Conservation (phyloP, 53 echinoderm and acorn worm species). For the Apostichopus leukothele region DNA sequence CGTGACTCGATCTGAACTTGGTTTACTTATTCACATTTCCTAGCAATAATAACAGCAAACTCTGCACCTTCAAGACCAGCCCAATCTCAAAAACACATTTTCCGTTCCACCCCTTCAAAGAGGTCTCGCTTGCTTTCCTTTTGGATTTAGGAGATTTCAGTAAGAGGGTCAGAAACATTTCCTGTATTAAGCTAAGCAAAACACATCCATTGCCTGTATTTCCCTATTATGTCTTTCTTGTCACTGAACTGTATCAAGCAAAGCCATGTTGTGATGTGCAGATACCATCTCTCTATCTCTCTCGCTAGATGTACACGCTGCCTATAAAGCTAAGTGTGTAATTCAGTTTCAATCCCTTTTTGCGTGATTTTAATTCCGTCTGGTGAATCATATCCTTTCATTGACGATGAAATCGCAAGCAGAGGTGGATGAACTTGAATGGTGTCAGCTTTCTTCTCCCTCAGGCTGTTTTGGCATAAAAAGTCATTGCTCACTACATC, state of each 20-base stretch:
- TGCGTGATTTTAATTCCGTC: conserved; percentile 33
- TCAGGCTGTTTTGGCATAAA: conserved; percentile 34
- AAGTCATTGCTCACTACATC: conserved; percentile 23
- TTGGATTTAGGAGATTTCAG: background rate
- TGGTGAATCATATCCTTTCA: conserved; percentile 44
- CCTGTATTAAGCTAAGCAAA: conserved; percentile 34
- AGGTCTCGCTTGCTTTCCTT: background rate
- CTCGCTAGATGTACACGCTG: background rate
- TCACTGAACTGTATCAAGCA: background rate
- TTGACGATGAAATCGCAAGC: conserved; percentile 12
- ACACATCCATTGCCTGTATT: background rate
- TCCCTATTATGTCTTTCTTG: conserved; percentile 4
- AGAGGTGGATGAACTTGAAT: conserved; percentile 43
- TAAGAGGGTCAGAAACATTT: background rate
- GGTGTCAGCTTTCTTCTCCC: conserved; percentile 45
- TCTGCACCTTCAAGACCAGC: no score
- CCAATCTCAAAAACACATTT: no score
- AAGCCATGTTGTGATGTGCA: background rate
- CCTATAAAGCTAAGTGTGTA: background rate
- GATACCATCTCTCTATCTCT: background rate
- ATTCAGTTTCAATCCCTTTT: conserved; percentile 31
- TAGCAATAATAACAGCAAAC: no score
- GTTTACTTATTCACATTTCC: no score
- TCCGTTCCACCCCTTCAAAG: no score
- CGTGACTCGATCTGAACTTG: no score